Percentiles rank a stretch among this genome's conserved stretches.
These are phyloP conservation scores for Myiotriccus ornatus DNA, from an alignment of 2,797 vertebrate species.

Conservation along the genomic window DNA sequence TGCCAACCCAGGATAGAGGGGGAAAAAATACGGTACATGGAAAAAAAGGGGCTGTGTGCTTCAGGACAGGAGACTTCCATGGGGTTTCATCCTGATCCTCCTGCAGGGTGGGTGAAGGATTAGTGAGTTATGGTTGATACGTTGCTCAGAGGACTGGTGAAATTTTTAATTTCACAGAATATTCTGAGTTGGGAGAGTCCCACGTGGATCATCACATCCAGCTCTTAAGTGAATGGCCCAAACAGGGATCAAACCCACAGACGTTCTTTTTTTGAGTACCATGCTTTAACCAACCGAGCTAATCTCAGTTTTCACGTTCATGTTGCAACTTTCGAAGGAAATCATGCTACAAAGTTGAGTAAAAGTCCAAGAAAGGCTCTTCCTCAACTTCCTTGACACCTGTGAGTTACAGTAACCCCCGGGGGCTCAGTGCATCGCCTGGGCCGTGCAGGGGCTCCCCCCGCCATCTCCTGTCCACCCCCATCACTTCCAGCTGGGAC, in stretches of 20 bases:
- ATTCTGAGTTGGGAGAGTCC: not conserved
- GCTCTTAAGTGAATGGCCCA: not conserved
- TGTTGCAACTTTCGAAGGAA: too few relatives aligned
- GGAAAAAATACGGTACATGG: not conserved
- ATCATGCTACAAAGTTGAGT: rapidly evolving
- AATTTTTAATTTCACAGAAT: not conserved
- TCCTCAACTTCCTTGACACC: not conserved
- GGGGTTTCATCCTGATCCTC: not conserved
- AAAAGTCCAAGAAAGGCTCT: not conserved
- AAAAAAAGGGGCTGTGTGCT: not conserved
- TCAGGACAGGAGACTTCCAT: not conserved
- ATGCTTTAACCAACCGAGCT: not conserved
- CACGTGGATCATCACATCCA: not conserved
- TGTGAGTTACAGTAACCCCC: rapidly evolving
- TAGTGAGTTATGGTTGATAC: rapidly evolving
- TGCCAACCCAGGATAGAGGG: not conserved
- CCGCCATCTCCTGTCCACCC: too few relatives aligned
- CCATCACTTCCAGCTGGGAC: not conserved
- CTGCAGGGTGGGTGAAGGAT: not conserved
- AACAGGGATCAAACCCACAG: not conserved
- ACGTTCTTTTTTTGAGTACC: not conserved
- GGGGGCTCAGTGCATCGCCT: not conserved
- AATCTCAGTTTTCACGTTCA: not conserved
- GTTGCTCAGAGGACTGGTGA: rapidly evolving
- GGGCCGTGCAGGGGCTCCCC: not conserved